These are phyloP conservation scores for Phaethornis superciliosus DNA, from an alignment of 2,113 vertebrate genomes.

Conservation along the genomic window DNA sequence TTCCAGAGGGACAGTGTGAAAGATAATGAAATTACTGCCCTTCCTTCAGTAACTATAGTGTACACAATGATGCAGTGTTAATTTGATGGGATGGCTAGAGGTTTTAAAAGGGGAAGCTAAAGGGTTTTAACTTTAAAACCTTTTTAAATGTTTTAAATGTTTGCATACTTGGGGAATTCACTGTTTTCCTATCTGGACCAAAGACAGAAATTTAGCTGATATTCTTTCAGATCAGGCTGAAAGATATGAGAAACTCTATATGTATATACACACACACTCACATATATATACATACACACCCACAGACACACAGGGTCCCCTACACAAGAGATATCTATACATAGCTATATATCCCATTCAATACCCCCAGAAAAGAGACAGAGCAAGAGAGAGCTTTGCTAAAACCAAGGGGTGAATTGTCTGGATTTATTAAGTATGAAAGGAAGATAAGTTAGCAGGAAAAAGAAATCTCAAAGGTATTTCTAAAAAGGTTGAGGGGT, in stretches of 20 bases:
- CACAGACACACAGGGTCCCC: too few species aligned
- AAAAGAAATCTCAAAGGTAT: conserved; percentile 32
- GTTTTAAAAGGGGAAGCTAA: too few species aligned
- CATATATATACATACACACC: background rate
- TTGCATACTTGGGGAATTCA: background rate
- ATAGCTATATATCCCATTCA: background rate
- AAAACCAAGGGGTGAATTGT: background rate
- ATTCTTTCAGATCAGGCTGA: background rate
- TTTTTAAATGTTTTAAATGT: background rate
- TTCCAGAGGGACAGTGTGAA: background rate
- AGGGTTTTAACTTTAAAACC: too few species aligned
- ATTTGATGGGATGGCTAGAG: background rate
- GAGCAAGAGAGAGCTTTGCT: background rate
- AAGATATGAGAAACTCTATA: background rate
- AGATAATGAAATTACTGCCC: background rate
- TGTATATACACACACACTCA: too few species aligned
- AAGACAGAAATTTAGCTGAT: background rate
- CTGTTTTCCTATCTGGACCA: background rate
- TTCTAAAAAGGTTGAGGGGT: conserved; percentile 7
- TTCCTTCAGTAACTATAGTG: background rate
- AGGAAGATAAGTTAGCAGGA: conserved; percentile 1
- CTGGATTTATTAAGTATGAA: conserved; percentile 39
- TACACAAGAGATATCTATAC: background rate
- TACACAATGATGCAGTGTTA: background rate
- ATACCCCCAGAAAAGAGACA: background rate